phyloP scores from a whole-genome alignment of 2,888 invertebrate genomes.

The Drosophila rubida region DNA sequence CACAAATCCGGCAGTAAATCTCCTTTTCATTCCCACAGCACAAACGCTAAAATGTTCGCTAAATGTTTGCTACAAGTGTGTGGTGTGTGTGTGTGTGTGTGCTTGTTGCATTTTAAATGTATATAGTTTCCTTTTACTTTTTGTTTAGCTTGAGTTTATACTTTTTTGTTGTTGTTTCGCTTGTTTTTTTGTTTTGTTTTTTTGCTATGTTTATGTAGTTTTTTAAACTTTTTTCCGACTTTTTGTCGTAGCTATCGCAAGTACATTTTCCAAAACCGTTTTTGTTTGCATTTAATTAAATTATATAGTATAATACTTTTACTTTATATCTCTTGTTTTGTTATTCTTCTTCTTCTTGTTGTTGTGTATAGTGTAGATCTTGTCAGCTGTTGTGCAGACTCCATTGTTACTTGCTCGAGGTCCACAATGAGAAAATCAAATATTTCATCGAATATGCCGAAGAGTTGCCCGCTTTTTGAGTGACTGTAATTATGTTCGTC shows the following conservation, averaged over 20 bases:
- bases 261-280: slow-evolving; percentile 82
- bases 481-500: slow-evolving; percentile 54
- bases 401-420: slow-evolving; percentile 11
- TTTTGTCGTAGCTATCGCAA: slow-evolving; percentile 74
- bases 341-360: not conserved
- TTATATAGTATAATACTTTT: slow-evolving; percentile 71
- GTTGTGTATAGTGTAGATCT: slow-evolving; percentile 34
- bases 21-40: slow-evolving; percentile 36
- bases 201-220: slow-evolving; percentile 62
- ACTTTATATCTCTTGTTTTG: slow-evolving; percentile 28
- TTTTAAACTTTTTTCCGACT: slow-evolving; percentile 67
- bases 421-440: slow-evolving; percentile 30
- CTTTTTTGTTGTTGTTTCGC: slow-evolving; percentile 47
- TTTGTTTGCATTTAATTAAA: slow-evolving; percentile 81
- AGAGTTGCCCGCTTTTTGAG: slow-evolving; percentile 45
- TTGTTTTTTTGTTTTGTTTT: slow-evolving; percentile 18
- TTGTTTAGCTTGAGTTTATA: slow-evolving; percentile 54
- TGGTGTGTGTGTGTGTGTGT: slow-evolving; percentile 24
- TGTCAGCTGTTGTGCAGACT: slow-evolving; percentile 23
- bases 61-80: slow-evolving; percentile 27
- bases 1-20: slow-evolving; percentile 49
- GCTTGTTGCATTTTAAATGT: slow-evolving; percentile 61
- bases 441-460: slow-evolving; percentile 55
- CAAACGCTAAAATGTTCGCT: slow-evolving; percentile 45
- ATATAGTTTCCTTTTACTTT: slow-evolving; percentile 50